These are phyloP conservation scores for Atherinosoma microstoma DNA, from an alignment of 2,797 vertebrate species.

Conservation along the genomic window DNA sequence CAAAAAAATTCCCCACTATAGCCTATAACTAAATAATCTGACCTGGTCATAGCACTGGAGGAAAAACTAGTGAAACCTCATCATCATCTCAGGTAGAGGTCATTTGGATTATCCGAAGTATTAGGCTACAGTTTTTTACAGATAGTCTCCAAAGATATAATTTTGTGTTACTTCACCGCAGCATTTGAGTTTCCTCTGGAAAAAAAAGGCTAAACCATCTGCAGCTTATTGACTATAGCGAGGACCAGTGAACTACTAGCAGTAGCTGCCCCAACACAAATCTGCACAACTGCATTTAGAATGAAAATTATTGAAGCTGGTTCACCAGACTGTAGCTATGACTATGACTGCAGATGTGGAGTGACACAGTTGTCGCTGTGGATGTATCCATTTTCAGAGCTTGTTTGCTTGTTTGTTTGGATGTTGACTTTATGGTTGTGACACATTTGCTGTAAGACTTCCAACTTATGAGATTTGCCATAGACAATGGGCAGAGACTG, in stretches of 20 bases:
- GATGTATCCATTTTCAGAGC: not conserved
- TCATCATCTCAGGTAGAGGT: not conserved
- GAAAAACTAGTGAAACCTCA: not conserved
- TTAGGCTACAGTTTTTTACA: not conserved
- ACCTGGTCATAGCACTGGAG: not conserved
- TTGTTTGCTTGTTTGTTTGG: not conserved
- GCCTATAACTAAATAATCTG: not conserved
- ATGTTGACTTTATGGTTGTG: not conserved
- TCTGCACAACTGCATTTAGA: slow-evolving; percentile 1
- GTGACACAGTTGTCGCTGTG: not conserved
- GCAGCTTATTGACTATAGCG: not conserved
- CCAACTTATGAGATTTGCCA: too few species aligned
- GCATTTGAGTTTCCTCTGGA: not conserved
- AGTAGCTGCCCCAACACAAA: not conserved
- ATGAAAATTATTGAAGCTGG: not conserved
- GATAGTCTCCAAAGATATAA: not conserved
- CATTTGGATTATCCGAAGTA: not conserved
- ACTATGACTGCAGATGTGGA: not conserved
- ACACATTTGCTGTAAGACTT: too few species aligned
- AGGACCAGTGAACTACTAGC: not conserved
- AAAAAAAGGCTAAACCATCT: not conserved
- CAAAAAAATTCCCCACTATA: too few species aligned
- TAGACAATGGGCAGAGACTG: too few species aligned
- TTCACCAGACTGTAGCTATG: not conserved
- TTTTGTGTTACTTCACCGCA: not conserved